Conservation (phyloP, 2,797 vertebrate species). For the Austrolebias charrua region DNA sequence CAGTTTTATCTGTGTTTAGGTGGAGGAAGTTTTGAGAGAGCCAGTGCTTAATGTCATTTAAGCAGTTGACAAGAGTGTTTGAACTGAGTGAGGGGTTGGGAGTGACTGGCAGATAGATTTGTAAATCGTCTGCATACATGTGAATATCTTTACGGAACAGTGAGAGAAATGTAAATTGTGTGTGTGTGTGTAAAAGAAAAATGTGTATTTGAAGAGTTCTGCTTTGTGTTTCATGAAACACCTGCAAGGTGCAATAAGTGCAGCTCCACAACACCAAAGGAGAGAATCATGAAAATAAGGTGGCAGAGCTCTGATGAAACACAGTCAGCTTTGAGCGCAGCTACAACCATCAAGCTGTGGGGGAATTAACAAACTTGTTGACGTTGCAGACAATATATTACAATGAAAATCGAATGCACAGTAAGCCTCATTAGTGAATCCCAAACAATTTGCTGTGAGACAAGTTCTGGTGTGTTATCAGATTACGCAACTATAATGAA, state of each 20-base stretch:
- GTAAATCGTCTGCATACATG: too few relatives aligned
- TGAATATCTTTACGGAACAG: background rate
- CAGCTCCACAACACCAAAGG: background rate
- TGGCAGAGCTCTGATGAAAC: background rate
- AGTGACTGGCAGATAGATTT: too few relatives aligned
- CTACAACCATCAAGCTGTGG: background rate
- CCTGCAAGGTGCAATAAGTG: background rate
- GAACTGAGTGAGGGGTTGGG: too few relatives aligned
- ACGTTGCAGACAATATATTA: background rate
- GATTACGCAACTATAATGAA: background rate
- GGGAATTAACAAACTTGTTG: background rate
- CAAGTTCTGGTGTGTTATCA: background rate
- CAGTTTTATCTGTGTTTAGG: too few relatives aligned
- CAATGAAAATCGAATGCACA: background rate
- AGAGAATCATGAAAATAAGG: background rate
- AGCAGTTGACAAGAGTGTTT: too few relatives aligned
- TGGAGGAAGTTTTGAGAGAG: too few relatives aligned
- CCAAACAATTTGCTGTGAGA: background rate
- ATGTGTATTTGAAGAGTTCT: background rate
- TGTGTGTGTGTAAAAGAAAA: too few relatives aligned
- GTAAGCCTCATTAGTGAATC: background rate
- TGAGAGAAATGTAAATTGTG: background rate
- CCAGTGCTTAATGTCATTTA: too few relatives aligned
- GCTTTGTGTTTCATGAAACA: background rate
- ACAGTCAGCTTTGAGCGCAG: background rate